phyloP scores from a whole-genome alignment of 2,113 vertebrate genomes.

The Chitala chitala region DNA sequence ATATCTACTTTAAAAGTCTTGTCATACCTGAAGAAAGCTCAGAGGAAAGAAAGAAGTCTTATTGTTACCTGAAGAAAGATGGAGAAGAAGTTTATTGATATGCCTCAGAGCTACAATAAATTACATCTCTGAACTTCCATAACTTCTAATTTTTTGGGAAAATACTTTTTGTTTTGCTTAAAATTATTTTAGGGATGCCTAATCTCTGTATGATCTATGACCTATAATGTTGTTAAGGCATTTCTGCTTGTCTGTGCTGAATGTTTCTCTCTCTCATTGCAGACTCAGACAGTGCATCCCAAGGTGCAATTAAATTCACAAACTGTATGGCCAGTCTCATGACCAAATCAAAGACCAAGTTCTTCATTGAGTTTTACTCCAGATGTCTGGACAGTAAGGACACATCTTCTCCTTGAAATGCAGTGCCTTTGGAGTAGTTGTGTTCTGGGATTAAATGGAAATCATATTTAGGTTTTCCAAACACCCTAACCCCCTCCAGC shows the following conservation, averaged over 20 bases:
- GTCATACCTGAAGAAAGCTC: no score
- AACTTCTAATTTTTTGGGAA: no score
- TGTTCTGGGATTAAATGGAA: not conserved
- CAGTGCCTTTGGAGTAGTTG: not conserved
- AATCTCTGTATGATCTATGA: no score
- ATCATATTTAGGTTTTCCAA: not conserved
- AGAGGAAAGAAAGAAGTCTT: no score
- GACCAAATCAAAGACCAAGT: conserved; percentile 95
- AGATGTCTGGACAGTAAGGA: conserved; percentile 87
- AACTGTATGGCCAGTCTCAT: conserved; percentile 76
- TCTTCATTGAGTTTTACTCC: conserved; percentile 93
- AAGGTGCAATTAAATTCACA: conserved; percentile 85
- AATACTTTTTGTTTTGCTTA: no score
- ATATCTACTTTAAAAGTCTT: no score
- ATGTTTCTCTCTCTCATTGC: conserved; percentile 13
- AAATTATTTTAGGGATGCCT: no score
- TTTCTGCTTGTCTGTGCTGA: not conserved
- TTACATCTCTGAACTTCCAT: no score
- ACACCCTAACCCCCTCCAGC: not conserved
- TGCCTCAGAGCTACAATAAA: no score
- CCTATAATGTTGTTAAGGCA: no score
- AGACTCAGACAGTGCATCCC: conserved; percentile 74
- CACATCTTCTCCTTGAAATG: not conserved
- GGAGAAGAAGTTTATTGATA: no score
- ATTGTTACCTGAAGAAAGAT: no score